Percentiles rank a stretch among this genome's conserved stretches.
phyloP scores from a whole-genome alignment of 30 jellyfish, hydroid and myxozoan genomes.

The Cassiopea andromeda region DNA sequence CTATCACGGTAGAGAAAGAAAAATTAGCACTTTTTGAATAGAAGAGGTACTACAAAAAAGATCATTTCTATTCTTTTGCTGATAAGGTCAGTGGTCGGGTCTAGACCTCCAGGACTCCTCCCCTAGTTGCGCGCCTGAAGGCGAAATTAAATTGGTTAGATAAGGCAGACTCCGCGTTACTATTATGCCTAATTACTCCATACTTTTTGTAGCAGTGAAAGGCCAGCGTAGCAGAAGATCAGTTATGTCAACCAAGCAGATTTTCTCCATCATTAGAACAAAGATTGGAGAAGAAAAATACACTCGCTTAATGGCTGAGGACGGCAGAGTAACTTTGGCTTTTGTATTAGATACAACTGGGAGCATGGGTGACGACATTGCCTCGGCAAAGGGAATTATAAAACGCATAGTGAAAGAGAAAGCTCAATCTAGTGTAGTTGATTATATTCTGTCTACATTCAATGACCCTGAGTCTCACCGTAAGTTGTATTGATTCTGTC shows the following conservation, averaged over 20 bases:
- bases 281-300: slow-evolving; percentile 49
- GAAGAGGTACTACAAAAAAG: no score
- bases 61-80: no score
- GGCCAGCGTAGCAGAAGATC: slow-evolving; percentile 2
- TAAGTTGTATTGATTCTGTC: neutral
- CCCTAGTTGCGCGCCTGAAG: no score
- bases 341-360: slow-evolving; percentile 85
- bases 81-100: no score
- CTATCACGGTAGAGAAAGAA: no score
- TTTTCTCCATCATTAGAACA: slow-evolving; percentile 3
- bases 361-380: slow-evolving; percentile 73
- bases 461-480: slow-evolving; percentile 75
- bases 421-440: slow-evolving; percentile 59
- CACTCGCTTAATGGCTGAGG: slow-evolving; percentile 49
- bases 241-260: slow-evolving; percentile 2
- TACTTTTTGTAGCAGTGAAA: neutral
- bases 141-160: no score
- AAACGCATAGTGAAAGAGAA: slow-evolving; percentile 32
- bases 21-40: no score
- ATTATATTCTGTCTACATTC: slow-evolving; percentile 79
- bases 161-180: no score
- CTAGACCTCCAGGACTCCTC: no score
- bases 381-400: slow-evolving; percentile 57
- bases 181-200: neutral
- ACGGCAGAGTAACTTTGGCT: slow-evolving; percentile 76